Evolutionary conservation across 2,888 invertebrate species (phyloP).

Genomic region (Aporophyla nigra): DNA sequence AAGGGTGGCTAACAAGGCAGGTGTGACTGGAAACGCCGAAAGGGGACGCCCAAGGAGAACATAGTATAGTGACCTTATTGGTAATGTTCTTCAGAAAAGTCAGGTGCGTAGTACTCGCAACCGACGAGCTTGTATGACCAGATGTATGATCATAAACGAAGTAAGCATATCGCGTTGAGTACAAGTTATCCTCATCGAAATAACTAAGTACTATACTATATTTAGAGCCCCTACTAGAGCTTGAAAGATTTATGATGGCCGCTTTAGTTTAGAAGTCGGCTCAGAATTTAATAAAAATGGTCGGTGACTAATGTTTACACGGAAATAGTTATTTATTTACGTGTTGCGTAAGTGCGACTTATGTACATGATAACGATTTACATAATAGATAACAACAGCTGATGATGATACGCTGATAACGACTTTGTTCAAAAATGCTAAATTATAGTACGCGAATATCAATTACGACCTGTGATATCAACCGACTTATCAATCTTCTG

Average conservation of each 20-base stretch:
- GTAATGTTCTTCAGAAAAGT: too few relatives aligned
- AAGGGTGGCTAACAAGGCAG: too few relatives aligned
- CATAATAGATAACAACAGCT: constrained; percentile 60
- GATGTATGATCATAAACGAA: neutral
- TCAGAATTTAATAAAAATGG: neutral
- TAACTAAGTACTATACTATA: neutral
- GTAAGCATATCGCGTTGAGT: neutral
- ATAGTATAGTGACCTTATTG: too few relatives aligned
- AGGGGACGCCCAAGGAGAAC: too few relatives aligned
- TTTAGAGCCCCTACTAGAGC: neutral
- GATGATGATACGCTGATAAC: constrained; percentile 49
- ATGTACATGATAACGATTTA: constrained; percentile 53
- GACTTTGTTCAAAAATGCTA: constrained; percentile 20
- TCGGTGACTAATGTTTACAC: constrained; percentile 28
- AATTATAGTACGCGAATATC: constrained; percentile 15
- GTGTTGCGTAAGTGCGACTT: constrained; percentile 39
- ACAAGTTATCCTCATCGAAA: neutral
- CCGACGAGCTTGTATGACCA: too few relatives aligned
- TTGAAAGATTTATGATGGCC: neutral
- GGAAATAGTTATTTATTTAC: constrained; percentile 40
- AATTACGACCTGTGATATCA: neutral
- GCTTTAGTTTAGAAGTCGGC: neutral
- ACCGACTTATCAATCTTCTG: constrained; percentile 24
- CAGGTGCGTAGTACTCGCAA: too few relatives aligned
- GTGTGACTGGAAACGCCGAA: too few relatives aligned